Evolutionary conservation across 2,797 vertebrate genomes (phyloP).

Genomic region (Tiaroga cobitis): DNA sequence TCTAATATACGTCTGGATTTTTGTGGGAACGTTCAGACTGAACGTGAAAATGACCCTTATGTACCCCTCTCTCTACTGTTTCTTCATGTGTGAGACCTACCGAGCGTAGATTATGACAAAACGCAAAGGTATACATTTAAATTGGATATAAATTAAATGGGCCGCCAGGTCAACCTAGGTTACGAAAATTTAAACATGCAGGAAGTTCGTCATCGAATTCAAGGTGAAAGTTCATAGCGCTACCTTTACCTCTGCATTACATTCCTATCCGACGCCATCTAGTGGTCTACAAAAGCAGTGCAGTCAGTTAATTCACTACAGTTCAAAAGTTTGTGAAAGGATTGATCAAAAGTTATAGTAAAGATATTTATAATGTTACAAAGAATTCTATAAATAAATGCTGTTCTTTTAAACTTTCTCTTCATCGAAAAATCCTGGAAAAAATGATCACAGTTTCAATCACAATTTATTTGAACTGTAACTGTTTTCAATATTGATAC

Average conservation of each 20-base stretch:
- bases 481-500: too few relatives aligned
- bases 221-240: slow-evolving; percentile 44
- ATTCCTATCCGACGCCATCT: slow-evolving; percentile 33
- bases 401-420: not conserved
- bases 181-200: slow-evolving; percentile 14
- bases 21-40: not conserved
- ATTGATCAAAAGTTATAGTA: not conserved
- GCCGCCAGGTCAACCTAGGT: slow-evolving; percentile 2
- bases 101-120: not conserved
- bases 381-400: not conserved
- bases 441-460: too few relatives aligned
- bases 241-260: slow-evolving; percentile 33
- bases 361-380: not conserved
- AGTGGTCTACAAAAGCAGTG: not conserved
- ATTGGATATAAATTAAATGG: not conserved
- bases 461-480: too few relatives aligned
- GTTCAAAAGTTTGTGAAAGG: not conserved
- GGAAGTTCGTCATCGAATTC: slow-evolving; percentile 55
- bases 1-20: not conserved
- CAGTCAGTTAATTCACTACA: not conserved
- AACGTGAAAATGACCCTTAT: not conserved
- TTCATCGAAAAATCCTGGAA: not conserved
- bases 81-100: not conserved
- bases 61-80: not conserved
- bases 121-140: not conserved